These are phyloP conservation scores for Turnix velox DNA, from an alignment of 2,113 vertebrate genomes.

Conservation along the genomic window DNA sequence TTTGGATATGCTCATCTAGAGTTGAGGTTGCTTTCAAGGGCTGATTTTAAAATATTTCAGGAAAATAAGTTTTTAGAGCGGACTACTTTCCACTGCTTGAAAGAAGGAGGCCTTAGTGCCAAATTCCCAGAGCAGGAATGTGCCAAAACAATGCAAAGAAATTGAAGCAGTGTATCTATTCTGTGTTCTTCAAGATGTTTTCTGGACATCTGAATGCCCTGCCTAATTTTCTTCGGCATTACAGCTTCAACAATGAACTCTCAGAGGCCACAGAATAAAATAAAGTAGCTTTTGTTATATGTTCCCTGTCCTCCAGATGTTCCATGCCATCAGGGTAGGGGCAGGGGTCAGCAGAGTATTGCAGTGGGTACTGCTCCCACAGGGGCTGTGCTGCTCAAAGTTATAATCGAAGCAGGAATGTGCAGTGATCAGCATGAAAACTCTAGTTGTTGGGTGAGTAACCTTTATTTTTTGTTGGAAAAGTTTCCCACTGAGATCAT, in stretches of 20 bases:
- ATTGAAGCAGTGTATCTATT: background rate
- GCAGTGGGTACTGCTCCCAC: constrained; percentile 42
- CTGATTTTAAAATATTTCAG: background rate
- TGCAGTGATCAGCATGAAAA: constrained; percentile 50
- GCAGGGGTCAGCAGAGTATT: constrained; percentile 10
- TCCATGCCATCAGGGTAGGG: background rate
- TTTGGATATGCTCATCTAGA: background rate
- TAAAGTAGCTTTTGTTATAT: constrained; percentile 43
- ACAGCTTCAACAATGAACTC: background rate
- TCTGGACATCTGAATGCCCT: background rate
- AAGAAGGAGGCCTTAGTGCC: background rate
- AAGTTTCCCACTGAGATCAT: constrained; percentile 50
- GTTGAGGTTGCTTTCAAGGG: background rate
- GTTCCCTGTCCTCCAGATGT: constrained; percentile 47
- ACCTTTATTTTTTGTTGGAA: constrained; percentile 36
- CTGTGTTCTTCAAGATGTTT: background rate
- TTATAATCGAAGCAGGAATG: constrained; percentile 32
- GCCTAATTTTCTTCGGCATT: background rate
- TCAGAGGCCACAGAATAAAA: background rate
- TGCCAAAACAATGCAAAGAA: background rate
- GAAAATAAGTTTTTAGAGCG: background rate
- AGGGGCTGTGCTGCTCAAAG: background rate
- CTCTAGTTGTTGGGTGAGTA: background rate
- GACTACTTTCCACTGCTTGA: background rate
- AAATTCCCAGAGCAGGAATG: background rate